Evolutionary conservation across 2,888 invertebrate genomes (phyloP), one percentile per base, ranked within the genome.

Genomic region (Hesperia comma): DNA sequence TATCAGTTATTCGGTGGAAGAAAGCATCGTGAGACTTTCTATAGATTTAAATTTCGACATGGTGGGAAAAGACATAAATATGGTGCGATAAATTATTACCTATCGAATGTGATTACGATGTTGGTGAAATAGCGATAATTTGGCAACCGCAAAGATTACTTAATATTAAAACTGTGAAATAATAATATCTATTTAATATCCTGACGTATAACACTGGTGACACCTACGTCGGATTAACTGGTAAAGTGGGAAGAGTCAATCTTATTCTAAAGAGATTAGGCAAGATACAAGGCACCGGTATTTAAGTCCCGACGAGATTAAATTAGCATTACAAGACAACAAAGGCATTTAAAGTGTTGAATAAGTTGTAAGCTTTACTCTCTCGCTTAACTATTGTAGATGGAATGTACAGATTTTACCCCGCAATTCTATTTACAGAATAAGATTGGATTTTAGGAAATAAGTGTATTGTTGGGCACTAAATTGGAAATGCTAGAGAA

Each of bases 261-360:
- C 82, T 84, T 79, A 76, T 75, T 79, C 79, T 81, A 81, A 77
- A 77, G 74, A 83, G 84, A 83, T 85, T 79, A 84, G 81, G 76
- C 77, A 70, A 83, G 83, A 84, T 85, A 83, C 83, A 81, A 77
- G 72, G 76, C 75, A 68, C 67, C 78, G 82, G 77, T 77, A 76
- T 77, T 77, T 69, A 77, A 75, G 75, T 73, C 72, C 81, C 78
- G 79, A 78, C 80, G 79, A 82, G 85, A 86, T 85, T 82, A 77
- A 85, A 87, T 87, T 86, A 85, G 80, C 84, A 82, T 86, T 84
- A 87, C 81, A 55, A 54, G 84, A 84, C 85, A 81, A 83, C 71
- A 72, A 72, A 72, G 71, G 68, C 57, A 63, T 67, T 71, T 72
- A 71, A 69, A 56, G 64, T 62, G 64, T 67, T 68, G 61, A 67